Evolutionary conservation across 1,140 invertebrate genomes (phyloP).

Genomic region (Drosophila equinoxialis): DNA sequence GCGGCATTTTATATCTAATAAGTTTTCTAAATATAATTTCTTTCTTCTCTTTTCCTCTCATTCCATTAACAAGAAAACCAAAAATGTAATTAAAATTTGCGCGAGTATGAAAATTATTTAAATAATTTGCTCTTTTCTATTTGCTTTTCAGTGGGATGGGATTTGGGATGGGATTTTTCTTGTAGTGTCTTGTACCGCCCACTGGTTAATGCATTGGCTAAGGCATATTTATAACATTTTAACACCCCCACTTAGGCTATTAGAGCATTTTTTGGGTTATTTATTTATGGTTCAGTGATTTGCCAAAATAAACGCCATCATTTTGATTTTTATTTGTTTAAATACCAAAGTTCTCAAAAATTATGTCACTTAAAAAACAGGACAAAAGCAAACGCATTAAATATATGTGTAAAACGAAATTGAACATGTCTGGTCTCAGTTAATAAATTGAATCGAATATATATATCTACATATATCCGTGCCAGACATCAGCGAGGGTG

Average conservation of each 20-base stretch:
- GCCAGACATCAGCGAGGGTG: slow-evolving; percentile 50
- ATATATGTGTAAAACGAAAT: slow-evolving; percentile 44
- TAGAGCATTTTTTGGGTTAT: slow-evolving; percentile 49
- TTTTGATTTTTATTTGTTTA: slow-evolving; percentile 33
- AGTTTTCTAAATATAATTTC: neutral
- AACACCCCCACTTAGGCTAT: slow-evolving; percentile 56
- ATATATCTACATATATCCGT: slow-evolving; percentile 18
- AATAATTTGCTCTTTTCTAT: neutral
- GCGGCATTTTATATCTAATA: too few relatives aligned
- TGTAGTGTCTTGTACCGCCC: slow-evolving; percentile 31
- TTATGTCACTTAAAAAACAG: slow-evolving; percentile 56
- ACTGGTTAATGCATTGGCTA: slow-evolving; percentile 42
- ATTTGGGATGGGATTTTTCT: neutral
- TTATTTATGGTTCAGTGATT: slow-evolving; percentile 65
- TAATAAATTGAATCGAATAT: slow-evolving; percentile 65
- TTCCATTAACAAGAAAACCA: neutral
- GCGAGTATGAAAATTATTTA: neutral
- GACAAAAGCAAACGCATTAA: slow-evolving; percentile 20
- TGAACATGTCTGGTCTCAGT: slow-evolving; percentile 65
- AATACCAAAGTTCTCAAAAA: slow-evolving; percentile 26
- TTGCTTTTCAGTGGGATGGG: neutral
- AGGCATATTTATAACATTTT: slow-evolving; percentile 47
- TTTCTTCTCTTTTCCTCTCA: too few relatives aligned
- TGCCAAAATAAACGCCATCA: slow-evolving; percentile 49
- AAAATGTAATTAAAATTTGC: neutral